Percentiles rank a stretch among this genome's conserved stretches.
Evolutionary conservation across 2,888 invertebrate genomes (phyloP).

Genomic region (Salpingus planirostris): DNA sequence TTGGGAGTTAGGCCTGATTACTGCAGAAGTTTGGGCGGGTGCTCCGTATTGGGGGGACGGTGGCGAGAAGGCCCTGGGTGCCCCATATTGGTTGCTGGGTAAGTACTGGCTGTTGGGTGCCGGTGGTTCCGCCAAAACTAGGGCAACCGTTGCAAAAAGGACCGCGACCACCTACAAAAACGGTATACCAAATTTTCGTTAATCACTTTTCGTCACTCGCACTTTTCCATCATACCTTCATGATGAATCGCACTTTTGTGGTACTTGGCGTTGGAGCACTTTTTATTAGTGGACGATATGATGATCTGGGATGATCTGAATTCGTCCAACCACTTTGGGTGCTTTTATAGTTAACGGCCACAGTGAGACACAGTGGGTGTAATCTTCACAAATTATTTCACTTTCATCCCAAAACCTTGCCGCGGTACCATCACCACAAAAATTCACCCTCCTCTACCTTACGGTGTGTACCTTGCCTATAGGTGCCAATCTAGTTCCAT

Average conservation of each 20-base stretch:
- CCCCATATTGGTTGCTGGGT: constrained; percentile 31
- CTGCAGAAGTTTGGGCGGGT: constrained; percentile 12
- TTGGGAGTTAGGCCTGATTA: constrained; percentile 6
- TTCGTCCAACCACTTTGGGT: too few species aligned
- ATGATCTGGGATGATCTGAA: too few species aligned
- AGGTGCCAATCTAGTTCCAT: constrained; percentile 6
- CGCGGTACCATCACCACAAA: constrained; percentile 25
- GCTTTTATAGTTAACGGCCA: constrained; percentile 34
- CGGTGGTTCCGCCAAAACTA: constrained; percentile 37
- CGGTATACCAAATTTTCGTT: too few species aligned
- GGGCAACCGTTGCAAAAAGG: constrained; percentile 23
- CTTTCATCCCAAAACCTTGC: constrained; percentile 38
- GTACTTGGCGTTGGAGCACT: too few species aligned
- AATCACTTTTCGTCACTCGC: too few species aligned
- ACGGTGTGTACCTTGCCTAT: constrained; percentile 9
- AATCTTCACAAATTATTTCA: constrained; percentile 31
- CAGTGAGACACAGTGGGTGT: constrained; percentile 31
- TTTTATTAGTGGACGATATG: too few species aligned
- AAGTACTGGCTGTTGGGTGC: constrained; percentile 35
- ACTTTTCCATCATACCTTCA: too few species aligned
- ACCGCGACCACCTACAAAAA: constrained; percentile 27
- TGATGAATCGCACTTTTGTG: too few species aligned
- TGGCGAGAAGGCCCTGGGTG: constrained; percentile 25
- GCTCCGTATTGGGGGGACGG: constrained; percentile 25
- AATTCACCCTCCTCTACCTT: constrained; percentile 26